Evolutionary conservation across 2,113 vertebrate genomes (phyloP), one percentile per base, ranked within the genome.

Genomic region (Tretioscincus oriximinensis): DNA sequence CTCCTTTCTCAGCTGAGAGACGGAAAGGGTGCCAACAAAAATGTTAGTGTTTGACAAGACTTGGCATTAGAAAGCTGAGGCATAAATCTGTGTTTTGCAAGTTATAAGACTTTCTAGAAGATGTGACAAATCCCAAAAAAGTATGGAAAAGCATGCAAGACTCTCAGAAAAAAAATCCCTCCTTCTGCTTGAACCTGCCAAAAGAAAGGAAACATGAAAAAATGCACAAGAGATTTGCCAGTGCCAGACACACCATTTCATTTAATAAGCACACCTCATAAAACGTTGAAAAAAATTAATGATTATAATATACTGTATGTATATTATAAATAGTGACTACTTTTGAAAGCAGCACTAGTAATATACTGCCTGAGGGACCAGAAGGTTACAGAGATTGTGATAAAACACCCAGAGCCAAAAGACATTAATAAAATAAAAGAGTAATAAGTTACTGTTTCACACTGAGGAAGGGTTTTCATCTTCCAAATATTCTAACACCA

Each of bases 221-320:
- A 92, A 88, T 72, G 83, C 76, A 90, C 84, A 78, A 78, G 85
- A 90, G 84, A 88, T 63, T 88, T 84, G 70, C 82, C 84, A 82
- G 82, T 90, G 87, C 88, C 82, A 91, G 88, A 90, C 85, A 88
- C 84, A 90, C 88, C 84, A 80, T 86, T 91, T 89, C 89, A 85
- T 93, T 90, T 90, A 90, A 86, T 90, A 90, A 93, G 81, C 86
- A 89, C 89, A 90, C 89, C 86, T 91, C 89, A 89, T 92, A 91
- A 93, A 93, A 91, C 28, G 79, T 35, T 85, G 22, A 41, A 88
- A 88, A 88, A 85, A 87, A 63, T 35, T 85, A 93, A 86, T 78
- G 66, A 91, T 91, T 75, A 41, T 66, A 83, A 84, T 88, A 88
- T 89, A 89, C 83, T 11, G 35, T 41, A 85, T 1, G 2, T 78